phyloP scores from a whole-genome alignment of 2,888 invertebrate genomes.

The Apodemia duryi region DNA sequence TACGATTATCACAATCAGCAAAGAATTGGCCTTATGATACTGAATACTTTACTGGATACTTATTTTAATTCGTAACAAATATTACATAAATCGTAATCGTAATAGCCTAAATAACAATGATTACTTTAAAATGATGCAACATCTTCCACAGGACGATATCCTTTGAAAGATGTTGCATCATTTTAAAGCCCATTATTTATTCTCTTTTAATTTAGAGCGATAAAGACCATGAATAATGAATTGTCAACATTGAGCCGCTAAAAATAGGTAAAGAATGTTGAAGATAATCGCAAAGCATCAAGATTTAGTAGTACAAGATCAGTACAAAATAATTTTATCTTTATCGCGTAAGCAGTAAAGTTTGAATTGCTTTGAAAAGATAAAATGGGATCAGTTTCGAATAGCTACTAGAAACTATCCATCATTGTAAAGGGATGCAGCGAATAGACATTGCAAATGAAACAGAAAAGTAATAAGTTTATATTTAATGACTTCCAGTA shows the following conservation, averaged over 20 bases:
- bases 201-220: constrained; percentile 13
- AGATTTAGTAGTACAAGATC: not conserved
- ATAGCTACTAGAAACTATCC: constrained; percentile 7
- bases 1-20: no score
- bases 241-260: constrained; percentile 7
- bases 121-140: no score
- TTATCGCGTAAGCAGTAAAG: not conserved
- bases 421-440: constrained; percentile 13
- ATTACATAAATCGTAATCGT: no score
- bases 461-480: constrained; percentile 7
- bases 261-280: constrained; percentile 7
- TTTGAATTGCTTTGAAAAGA: not conserved
- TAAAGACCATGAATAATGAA: constrained; percentile 19
- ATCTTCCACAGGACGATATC: no score
- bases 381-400: constrained; percentile 2
- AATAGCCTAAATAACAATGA: not conserved
- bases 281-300: constrained; percentile 14
- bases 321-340: not conserved
- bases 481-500: not conserved
- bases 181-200: constrained; percentile 9
- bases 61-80: not conserved
- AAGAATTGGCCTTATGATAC: no score
- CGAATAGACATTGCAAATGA: constrained; percentile 11
- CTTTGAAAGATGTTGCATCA: not conserved
- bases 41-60: no score